These are phyloP conservation scores for Thereva unica DNA, from an alignment of 2,888 invertebrate genomes.

Conservation along the genomic window DNA sequence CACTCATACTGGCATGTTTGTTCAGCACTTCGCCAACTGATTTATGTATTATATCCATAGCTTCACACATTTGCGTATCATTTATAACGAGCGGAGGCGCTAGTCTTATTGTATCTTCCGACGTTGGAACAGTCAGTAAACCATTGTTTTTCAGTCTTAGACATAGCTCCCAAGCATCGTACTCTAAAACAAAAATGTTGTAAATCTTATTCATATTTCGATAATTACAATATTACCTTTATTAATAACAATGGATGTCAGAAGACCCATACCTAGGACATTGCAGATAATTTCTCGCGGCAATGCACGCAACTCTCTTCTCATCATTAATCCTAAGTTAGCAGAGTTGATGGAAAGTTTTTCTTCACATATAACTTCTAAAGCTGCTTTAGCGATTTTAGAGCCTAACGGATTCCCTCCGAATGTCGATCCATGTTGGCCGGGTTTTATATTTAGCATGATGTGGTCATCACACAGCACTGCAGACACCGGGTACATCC, in stretches of 20 bases:
- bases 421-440: constrained; percentile 95
- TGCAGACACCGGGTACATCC: constrained; percentile 86
- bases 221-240: constrained; percentile 61
- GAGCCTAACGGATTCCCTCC: constrained; percentile 94
- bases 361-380: constrained; percentile 86
- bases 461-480: constrained; percentile 81
- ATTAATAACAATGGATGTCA: constrained; percentile 86
- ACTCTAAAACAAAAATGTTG: constrained; percentile 45
- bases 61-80: constrained; percentile 76
- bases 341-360: constrained; percentile 82
- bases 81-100: constrained; percentile 92
- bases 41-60: constrained; percentile 75
- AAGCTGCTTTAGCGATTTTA: constrained; percentile 81
- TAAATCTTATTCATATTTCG: background rate
- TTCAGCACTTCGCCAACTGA: constrained; percentile 56
- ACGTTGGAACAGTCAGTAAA: constrained; percentile 93
- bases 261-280: constrained; percentile 86
- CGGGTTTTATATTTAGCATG: constrained; percentile 87
- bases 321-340: constrained; percentile 72
- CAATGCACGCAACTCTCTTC: constrained; percentile 71
- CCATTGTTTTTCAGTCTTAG: constrained; percentile 84
- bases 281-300: constrained; percentile 73
- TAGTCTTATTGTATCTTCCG: constrained; percentile 91
- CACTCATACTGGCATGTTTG: too few relatives aligned
- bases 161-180: constrained; percentile 88